Evolutionary conservation across 92 coral and sea anemone genomes (phyloP), one percentile per base, ranked within the genome.

Genomic region (Epizoanthus rinbou): DNA sequence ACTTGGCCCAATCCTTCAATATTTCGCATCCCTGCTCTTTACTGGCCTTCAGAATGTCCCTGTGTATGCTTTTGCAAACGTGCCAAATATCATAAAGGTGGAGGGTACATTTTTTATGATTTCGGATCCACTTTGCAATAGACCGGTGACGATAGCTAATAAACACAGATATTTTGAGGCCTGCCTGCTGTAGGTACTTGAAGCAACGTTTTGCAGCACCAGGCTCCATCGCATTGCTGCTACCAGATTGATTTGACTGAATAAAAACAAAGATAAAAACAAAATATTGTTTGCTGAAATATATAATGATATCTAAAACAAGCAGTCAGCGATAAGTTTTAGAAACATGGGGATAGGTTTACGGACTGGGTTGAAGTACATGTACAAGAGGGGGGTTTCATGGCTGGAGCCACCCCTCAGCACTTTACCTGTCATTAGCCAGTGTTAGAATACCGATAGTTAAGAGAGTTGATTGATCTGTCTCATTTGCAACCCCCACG

Each of bases 61-160:
- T 79, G 70, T 79, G 63, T 24, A 79, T 79, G 65, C 83, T 79
- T 63, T 79, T 79, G 65, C 66, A 54, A 54, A 80, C 85, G 69
- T 80, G 85, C 85, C 85, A 80, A 17, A 63, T 80, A 52, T 80
- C 74, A 39, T 64, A 57, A 25, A 23, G 54, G 60, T 63, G 85
- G 37, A 63, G 64, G 21, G 85, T 80, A 54, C 22, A 53, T 63
- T 63, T 80, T 8, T 63, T 41, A 33, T 80, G 23, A 14, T 23
- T 57, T 19, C 60, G 64, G 54, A 80, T 80, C 85, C 85, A 80
- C 41, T 64, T 80, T 17, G 85, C 85, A 80, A 80, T 63, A 23
- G 73, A 57, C 35, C 69, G 67, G 25, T 65, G 85, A n/a, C 62
- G 85, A 67, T 63, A 75, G 54, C 85, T 80, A 57, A 76, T 65